Evolutionary conservation across 1,140 invertebrate genomes (phyloP).

Genomic region (Leguminivora glycinivorella): DNA sequence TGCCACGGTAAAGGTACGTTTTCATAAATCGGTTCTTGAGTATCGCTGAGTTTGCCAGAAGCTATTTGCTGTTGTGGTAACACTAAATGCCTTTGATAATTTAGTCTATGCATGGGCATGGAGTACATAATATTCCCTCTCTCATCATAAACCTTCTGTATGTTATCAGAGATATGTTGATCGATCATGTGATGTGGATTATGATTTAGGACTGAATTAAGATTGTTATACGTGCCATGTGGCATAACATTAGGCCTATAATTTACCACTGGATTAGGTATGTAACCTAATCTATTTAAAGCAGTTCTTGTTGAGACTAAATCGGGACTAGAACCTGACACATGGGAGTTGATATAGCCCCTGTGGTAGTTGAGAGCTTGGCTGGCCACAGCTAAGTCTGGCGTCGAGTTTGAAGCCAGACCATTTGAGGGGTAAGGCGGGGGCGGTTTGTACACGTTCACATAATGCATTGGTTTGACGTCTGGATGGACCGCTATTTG

Average conservation of each 20-base stretch:
- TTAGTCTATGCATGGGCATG: constrained; percentile 78
- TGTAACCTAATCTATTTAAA: constrained; percentile 74
- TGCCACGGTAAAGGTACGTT: constrained; percentile 85
- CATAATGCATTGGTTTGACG: constrained; percentile 78
- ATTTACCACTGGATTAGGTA: constrained; percentile 57
- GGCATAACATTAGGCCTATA: constrained; percentile 67
- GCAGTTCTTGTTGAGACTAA: constrained; percentile 84
- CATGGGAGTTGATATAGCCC: constrained; percentile 80
- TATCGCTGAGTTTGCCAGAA: constrained; percentile 58
- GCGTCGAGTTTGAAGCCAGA: constrained; percentile 88
- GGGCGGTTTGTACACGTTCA: constrained; percentile 89
- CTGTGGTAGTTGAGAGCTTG: constrained; percentile 77
- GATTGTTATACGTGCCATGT: constrained; percentile 86
- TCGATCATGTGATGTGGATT: constrained; percentile 72
- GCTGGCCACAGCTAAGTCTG: constrained; percentile 86
- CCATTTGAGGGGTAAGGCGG: constrained; percentile 89
- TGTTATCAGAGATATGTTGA: constrained; percentile 78
- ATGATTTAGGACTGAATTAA: constrained; percentile 73
- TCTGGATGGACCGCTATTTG: constrained; percentile 68
- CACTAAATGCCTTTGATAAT: constrained; percentile 75
- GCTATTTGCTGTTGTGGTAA: constrained; percentile 70
- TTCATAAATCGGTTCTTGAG: constrained; percentile 88
- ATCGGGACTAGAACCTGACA: constrained; percentile 88
- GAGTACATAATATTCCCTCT: constrained; percentile 82
- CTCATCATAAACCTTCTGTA: constrained; percentile 81